Conservation (phyloP, 2,113 vertebrate species). For the Atherinomorus stipes region DNA sequence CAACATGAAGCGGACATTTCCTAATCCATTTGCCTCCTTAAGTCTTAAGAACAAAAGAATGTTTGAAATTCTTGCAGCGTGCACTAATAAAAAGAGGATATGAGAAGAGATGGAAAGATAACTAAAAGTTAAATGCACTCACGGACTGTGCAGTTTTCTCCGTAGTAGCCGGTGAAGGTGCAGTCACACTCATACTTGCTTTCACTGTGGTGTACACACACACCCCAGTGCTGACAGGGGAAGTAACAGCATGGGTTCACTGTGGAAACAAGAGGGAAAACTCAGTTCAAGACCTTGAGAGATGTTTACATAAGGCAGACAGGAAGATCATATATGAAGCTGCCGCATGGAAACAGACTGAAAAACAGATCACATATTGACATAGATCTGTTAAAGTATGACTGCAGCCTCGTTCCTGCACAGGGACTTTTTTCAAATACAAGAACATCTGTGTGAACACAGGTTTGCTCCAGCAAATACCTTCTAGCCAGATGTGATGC, state of each 20-base stretch:
- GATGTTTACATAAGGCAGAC: background rate
- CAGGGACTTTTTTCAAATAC: background rate
- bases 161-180: constrained; percentile 90
- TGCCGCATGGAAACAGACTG: background rate
- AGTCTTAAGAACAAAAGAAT: background rate
- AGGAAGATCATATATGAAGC: background rate
- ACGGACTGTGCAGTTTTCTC: constrained; percentile 93
- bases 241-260: constrained; percentile 94
- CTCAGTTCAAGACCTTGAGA: background rate
- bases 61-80: constrained; percentile 16
- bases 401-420: background rate
- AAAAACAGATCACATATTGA: background rate
- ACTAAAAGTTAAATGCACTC: constrained; percentile 70
- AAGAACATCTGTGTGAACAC: constrained; percentile 8
- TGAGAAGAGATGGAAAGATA: constrained; percentile 11
- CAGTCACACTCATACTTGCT: constrained; percentile 93
- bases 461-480: background rate
- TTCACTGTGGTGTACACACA: constrained; percentile 86
- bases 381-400: too few species aligned
- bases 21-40: background rate
- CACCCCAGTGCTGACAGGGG: constrained; percentile 92
- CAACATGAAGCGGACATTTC: background rate
- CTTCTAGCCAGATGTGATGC: background rate
- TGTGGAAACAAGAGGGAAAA: constrained; percentile 64
- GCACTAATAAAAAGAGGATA: constrained; percentile 26